These are phyloP conservation scores for Ctenodactylus gundi DNA, from an alignment of 2,113 vertebrate species.

Conservation along the genomic window DNA sequence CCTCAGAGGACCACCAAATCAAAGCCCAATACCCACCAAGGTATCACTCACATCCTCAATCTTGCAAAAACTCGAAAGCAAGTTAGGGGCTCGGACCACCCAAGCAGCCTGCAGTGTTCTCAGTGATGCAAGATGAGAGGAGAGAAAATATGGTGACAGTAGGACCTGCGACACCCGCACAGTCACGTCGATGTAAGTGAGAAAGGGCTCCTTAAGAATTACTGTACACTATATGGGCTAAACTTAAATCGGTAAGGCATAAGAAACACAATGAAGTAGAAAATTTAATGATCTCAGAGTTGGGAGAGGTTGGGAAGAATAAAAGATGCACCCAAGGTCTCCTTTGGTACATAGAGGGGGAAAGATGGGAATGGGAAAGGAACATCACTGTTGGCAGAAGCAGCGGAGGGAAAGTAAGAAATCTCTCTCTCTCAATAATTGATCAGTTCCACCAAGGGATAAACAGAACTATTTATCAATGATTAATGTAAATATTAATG, in stretches of 20 bases:
- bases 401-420: not conserved
- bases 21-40: not conserved
- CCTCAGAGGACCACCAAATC: not conserved
- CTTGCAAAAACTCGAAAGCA: not conserved
- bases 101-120: not conserved
- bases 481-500: not conserved
- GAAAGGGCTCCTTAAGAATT: not conserved
- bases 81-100: not conserved
- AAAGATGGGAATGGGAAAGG: not conserved
- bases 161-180: not conserved
- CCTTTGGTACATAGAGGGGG: not conserved
- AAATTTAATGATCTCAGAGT: not conserved
- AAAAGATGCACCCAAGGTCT: not conserved
- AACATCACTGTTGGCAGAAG: not conserved
- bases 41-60: not conserved
- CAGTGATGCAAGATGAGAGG: not conserved
- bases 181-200: not conserved
- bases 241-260: not conserved
- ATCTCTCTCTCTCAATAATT: not conserved
- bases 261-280: not conserved
- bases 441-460: not conserved
- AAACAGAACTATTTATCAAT: not conserved
- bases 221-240: not conserved
- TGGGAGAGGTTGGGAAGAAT: not conserved
- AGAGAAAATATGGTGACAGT: not conserved